Evolutionary conservation across 2,888 invertebrate species (phyloP).

Genomic region (Epinotia demarniana): DNA sequence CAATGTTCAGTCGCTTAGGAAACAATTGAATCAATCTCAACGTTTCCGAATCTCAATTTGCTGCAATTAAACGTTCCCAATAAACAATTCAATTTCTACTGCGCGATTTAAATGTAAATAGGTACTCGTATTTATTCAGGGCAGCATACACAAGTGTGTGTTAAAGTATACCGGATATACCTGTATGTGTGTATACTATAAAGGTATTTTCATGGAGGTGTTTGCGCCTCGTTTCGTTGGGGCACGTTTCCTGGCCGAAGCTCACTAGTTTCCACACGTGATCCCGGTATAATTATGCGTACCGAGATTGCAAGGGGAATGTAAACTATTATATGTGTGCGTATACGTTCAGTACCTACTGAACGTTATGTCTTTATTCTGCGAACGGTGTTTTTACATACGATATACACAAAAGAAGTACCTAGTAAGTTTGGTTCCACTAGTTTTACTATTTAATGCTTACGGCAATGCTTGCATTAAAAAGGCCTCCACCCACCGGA

Average conservation of each 20-base stretch:
- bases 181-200: constrained; percentile 7
- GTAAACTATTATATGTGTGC: constrained; percentile 26
- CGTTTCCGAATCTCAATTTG: constrained; percentile 1
- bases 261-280: constrained; percentile 30
- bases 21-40: constrained; percentile 22
- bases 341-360: not conserved
- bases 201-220: constrained; percentile 26
- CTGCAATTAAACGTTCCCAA: constrained; percentile 12
- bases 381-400: not conserved
- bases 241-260: constrained; percentile 30
- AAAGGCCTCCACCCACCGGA: too few species aligned
- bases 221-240: constrained; percentile 30
- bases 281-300: constrained; percentile 24
- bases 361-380: not conserved
- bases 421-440: too few species aligned
- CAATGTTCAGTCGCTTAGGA: constrained; percentile 15
- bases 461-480: too few species aligned
- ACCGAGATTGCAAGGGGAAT: constrained; percentile 28
- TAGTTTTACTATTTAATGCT: not conserved
- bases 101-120: constrained; percentile 4
- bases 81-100: constrained; percentile 10
- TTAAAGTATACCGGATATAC: not conserved
- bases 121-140: constrained; percentile 7
- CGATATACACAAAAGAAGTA: not conserved
- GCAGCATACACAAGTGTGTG: not conserved